Conservation (phyloP, 2,888 invertebrate species). For the Ashinkailepas kermadecensis region DNA sequence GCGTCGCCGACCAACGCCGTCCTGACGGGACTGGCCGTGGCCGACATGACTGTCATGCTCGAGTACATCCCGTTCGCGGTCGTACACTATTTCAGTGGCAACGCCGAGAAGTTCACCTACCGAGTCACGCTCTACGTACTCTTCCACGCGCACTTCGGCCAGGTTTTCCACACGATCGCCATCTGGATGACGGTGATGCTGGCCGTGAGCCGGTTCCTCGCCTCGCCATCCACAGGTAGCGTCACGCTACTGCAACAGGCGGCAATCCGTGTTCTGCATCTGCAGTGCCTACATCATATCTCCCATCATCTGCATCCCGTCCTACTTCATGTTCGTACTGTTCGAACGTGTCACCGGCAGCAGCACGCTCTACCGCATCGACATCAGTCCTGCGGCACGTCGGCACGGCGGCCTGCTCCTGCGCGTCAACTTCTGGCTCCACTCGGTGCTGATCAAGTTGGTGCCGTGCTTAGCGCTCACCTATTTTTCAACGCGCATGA, state of each 20-base stretch:
- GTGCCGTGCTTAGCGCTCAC: constrained; percentile 83
- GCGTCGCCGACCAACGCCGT: constrained; percentile 81
- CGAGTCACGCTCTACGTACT: constrained; percentile 73
- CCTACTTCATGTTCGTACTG: constrained; percentile 70
- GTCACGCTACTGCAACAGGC: constrained; percentile 71
- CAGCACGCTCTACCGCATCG: constrained; percentile 44
- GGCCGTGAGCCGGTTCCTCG: constrained; percentile 86
- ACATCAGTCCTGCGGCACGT: constrained; percentile 54
- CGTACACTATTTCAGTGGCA: constrained; percentile 59
- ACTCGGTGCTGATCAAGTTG: constrained; percentile 84
- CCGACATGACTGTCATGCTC: constrained; percentile 80
- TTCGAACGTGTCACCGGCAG: constrained; percentile 24
- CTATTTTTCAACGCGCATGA: constrained; percentile 42
- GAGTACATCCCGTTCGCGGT: constrained; percentile 85
- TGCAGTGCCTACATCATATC: constrained; percentile 70
- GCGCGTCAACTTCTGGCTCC: constrained; percentile 75
- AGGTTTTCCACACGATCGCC: constrained; percentile 79
- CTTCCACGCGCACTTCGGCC: constrained; percentile 82
- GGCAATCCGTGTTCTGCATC: constrained; percentile 66
- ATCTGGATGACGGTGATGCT: constrained; percentile 87
- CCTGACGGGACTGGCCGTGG: constrained; percentile 78
- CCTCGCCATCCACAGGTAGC: constrained; percentile 75
- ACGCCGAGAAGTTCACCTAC: constrained; percentile 48
- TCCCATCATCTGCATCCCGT: constrained; percentile 75
- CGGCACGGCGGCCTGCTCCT: constrained; percentile 39